phyloP scores from a whole-genome alignment of 2,888 invertebrate genomes.

The Lasioglossum marginatum region DNA sequence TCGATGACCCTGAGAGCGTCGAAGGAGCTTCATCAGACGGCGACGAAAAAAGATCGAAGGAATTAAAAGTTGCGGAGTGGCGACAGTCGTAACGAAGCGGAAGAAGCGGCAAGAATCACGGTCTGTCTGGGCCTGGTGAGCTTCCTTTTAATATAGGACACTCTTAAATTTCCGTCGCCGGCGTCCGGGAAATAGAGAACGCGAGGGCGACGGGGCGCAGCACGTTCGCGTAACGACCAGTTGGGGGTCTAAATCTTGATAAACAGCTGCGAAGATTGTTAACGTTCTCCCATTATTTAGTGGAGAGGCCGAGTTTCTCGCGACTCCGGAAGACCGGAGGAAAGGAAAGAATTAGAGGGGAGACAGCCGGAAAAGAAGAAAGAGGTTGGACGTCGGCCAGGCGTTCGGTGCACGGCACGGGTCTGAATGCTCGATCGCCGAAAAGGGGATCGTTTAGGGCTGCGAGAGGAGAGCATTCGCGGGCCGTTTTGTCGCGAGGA shows the following conservation, averaged over 20 bases:
- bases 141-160: conserved; percentile 51
- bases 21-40: not conserved
- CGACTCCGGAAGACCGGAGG: conserved; percentile 21
- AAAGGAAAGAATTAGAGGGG: conserved; percentile 49
- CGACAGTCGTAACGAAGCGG: conserved; percentile 54
- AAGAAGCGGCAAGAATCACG: conserved; percentile 45
- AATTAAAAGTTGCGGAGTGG: conserved; percentile 55
- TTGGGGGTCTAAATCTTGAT: conserved; percentile 69
- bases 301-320: conserved; percentile 44
- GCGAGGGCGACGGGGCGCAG: not conserved
- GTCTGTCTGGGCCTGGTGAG: conserved; percentile 28
- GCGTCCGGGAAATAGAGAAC: conserved; percentile 18
- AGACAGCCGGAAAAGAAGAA: conserved; percentile 35
- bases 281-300: conserved; percentile 69
- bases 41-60: conserved; percentile 22
- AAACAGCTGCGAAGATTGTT: conserved; percentile 72
- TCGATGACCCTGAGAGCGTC: not conserved
- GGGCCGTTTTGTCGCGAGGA: conserved; percentile 44
- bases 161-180: conserved; percentile 51
- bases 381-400: conserved; percentile 66
- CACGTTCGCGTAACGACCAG: conserved; percentile 50
- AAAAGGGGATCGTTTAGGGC: conserved; percentile 41
- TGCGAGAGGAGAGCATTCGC: conserved; percentile 10
- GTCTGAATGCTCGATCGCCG: conserved; percentile 57
- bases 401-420: conserved; percentile 22